Evolutionary conservation across 2,888 invertebrate genomes (phyloP).

Genomic region (Philhelius pedissequus): DNA sequence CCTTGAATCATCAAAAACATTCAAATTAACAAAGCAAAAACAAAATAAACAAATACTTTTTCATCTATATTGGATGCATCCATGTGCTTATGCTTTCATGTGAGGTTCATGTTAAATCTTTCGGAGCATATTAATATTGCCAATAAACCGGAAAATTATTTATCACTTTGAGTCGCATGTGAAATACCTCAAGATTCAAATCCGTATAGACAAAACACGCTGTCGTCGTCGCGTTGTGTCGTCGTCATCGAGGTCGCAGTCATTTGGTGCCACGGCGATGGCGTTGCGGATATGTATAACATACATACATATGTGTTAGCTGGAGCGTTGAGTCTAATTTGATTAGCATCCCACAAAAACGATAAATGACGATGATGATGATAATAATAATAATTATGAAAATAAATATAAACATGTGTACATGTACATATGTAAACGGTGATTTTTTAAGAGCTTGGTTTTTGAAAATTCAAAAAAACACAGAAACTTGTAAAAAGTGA

Average conservation of each 20-base stretch:
- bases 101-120: slow-evolving; percentile 14
- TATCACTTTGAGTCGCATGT: slow-evolving; percentile 48
- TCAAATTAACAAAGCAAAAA: neutral
- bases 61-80: neutral
- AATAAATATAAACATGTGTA: no score
- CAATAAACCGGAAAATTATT: slow-evolving; percentile 51
- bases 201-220: slow-evolving; percentile 5
- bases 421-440: no score
- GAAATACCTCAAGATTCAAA: neutral
- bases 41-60: neutral
- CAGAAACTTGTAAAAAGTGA: no score
- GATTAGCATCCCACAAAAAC: slow-evolving; percentile 10
- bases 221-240: neutral
- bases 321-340: slow-evolving; percentile 20
- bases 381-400: slow-evolving; percentile 5
- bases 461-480: no score
- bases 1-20: neutral
- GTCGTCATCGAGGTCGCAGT: neutral
- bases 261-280: neutral
- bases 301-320: neutral
- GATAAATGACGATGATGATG: slow-evolving; percentile 3
- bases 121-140: slow-evolving; percentile 39
- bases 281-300: neutral
- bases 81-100: neutral
- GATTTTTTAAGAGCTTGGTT: no score